Percentiles rank a stretch among this genome's conserved stretches.
phyloP scores from a whole-genome alignment of 2,888 invertebrate species.

The Lymantria monacha region DNA sequence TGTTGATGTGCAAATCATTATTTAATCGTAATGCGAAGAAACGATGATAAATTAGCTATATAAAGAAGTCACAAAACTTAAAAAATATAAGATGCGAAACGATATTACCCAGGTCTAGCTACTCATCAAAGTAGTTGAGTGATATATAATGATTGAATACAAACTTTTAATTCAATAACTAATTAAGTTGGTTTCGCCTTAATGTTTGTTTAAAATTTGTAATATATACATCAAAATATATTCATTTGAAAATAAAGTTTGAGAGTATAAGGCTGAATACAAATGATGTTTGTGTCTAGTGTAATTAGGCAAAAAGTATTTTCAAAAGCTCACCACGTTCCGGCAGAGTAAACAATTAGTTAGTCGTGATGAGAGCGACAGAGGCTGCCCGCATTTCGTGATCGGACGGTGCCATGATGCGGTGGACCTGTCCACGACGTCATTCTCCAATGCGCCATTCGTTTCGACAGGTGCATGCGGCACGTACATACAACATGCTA shows the following conservation, averaged over 20 bases:
- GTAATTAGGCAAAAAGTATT: conserved; percentile 21
- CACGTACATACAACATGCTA: conserved; percentile 19
- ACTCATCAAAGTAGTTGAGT: no score
- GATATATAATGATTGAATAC: no score
- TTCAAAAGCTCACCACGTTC: conserved; percentile 26
- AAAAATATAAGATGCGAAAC: no score
- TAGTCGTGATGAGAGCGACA: conserved; percentile 51
- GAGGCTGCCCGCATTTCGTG: conserved; percentile 41
- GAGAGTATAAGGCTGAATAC: conserved; percentile 8
- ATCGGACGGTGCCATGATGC: conserved; percentile 31
- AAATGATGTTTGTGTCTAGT: conserved; percentile 16
- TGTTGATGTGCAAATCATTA: no score
- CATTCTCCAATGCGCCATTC: conserved; percentile 62
- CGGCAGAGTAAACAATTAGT: conserved; percentile 40
- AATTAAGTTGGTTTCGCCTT: background rate
- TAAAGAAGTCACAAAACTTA: no score
- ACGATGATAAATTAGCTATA: no score
- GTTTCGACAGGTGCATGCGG: conserved; percentile 65
- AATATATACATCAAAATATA: background rate
- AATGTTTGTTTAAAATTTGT: conserved; percentile 1
- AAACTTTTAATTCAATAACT: no score
- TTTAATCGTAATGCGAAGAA: no score
- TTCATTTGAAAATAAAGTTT: background rate
- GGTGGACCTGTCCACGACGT: conserved; percentile 46
- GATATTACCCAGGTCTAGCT: no score